Base-by-base conservation (phyloP, 2,888 invertebrate species). In the Xanthia togata region DNA sequence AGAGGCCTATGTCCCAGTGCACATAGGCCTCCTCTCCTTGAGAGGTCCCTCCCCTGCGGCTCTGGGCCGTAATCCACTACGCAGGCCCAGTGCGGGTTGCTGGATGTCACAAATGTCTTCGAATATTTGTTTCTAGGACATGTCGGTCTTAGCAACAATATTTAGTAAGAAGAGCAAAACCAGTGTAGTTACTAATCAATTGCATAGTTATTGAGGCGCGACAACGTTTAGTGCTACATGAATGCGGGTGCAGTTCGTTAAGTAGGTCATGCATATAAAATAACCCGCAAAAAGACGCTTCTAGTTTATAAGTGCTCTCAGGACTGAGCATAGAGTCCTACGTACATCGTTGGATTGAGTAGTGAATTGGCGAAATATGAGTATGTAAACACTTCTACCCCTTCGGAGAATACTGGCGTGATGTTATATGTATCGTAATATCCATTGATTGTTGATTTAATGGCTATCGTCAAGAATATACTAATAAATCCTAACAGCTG, bases 141-240 rank as follows among this genome's bases (percentile, higher is more conserved):
- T 20, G 1, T 4, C n/a, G 11, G n/a, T 55, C 41, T 31, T 53
- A n/a, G 77, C 55, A 67, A 77, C 62, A 63, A 23, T 17, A 63
- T 64, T 44, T 26, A 23, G 14, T 47, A 71, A 77, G 17, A 47
- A 0, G 8, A 17, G n/a, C 76, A 62, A 81, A 75, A 14, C 17
- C 8, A 41, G 3, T 60, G 47, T 69, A 59, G 60, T 73, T 55
- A 55, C 41, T 72, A 55, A 74, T 64, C 50, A 14, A 47, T 75
- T 67, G 62, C 70, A 59, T 26, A 73, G 44, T 60, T 59, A 67
- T 4, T 80, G 38, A 67, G 47, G 69, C 72, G 55, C 38, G 70
- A 73, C 70, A 84, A 50, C 59, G 69, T 60, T 84, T 63, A 70
- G n/a, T 57, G n/a, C 41, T 17, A 41, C 50, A 44, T 44, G 23